phyloP scores from a whole-genome alignment of 2,113 vertebrate genomes.

The Vulpes vulpes region DNA sequence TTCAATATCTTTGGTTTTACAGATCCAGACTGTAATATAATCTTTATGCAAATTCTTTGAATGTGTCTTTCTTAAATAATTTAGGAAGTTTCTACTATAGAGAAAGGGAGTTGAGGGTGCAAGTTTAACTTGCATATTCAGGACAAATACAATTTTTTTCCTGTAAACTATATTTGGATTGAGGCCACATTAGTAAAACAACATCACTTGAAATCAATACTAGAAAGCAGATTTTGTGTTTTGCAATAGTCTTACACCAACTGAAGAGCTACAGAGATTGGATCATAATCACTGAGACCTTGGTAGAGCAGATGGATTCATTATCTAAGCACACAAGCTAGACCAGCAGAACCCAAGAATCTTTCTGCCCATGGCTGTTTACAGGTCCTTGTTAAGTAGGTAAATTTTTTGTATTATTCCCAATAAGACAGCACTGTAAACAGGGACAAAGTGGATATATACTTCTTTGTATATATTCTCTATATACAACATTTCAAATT shows the following conservation, averaged over 20 bases:
- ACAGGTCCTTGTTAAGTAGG: background rate
- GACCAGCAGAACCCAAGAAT: background rate
- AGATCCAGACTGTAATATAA: background rate
- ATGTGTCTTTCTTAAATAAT: conserved; percentile 38
- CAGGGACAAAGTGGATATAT: background rate
- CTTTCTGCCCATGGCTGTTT: background rate
- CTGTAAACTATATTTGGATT: conserved; percentile 53
- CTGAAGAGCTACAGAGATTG: background rate
- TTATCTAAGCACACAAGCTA: conserved; percentile 36
- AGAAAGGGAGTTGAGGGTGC: background rate
- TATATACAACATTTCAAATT: conserved; percentile 13
- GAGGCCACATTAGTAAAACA: conserved; percentile 30
- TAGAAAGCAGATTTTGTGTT: conserved; percentile 56
- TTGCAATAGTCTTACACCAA: conserved; percentile 58
- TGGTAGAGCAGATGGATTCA: conserved; percentile 53
- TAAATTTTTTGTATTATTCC: conserved; percentile 46
- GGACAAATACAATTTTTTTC: background rate
- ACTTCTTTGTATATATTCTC: background rate
- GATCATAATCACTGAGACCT: conserved; percentile 24
- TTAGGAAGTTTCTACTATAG: background rate
- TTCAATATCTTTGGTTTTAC: conserved; percentile 42
- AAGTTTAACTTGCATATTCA: background rate
- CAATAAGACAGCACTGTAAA: conserved; percentile 16
- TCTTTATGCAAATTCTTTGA: conserved; percentile 44
- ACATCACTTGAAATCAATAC: conserved; percentile 29